phyloP scores from a whole-genome alignment of 2,888 invertebrate genomes.

The Agrypnus murinus region DNA sequence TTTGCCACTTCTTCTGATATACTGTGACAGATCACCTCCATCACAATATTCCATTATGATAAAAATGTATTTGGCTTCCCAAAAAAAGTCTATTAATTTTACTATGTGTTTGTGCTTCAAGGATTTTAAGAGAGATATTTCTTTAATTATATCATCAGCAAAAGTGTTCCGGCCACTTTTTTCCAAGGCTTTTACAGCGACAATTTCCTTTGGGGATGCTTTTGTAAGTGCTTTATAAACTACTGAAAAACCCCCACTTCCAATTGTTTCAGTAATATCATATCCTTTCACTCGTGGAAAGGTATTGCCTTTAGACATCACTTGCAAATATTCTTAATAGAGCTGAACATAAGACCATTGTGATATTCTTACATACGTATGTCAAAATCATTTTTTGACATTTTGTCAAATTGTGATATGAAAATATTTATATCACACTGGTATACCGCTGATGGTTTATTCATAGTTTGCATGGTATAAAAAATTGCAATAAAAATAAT shows the following conservation, averaged over 20 bases:
- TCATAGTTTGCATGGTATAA: too few relatives aligned
- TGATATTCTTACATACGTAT: too few relatives aligned
- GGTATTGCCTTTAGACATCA: too few relatives aligned
- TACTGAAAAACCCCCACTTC: slow-evolving; percentile 88
- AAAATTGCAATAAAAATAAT: too few relatives aligned
- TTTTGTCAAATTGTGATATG: too few relatives aligned
- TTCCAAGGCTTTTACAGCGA: slow-evolving; percentile 87
- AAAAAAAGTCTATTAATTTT: slow-evolving; percentile 86
- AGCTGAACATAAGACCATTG: too few relatives aligned
- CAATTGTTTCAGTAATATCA: slow-evolving; percentile 83
- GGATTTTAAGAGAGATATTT: slow-evolving; percentile 86
- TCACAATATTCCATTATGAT: slow-evolving; percentile 91
- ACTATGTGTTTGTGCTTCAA: slow-evolving; percentile 88
- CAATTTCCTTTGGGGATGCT: slow-evolving; percentile 71
- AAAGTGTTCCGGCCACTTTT: slow-evolving; percentile 81
- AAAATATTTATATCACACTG: too few relatives aligned
- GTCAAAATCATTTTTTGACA: too few relatives aligned
- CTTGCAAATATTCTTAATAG: too few relatives aligned
- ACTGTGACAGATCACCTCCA: slow-evolving; percentile 87
- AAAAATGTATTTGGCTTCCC: slow-evolving; percentile 86
- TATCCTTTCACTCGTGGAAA: slow-evolving; percentile 71
- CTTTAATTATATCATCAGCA: slow-evolving; percentile 82
- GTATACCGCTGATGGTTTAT: too few relatives aligned
- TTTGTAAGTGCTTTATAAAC: slow-evolving; percentile 87
- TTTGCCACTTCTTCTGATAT: slow-evolving; percentile 80